Evolutionary conservation across 2,888 invertebrate species (phyloP).

Genomic region (Parapristionchus giblindavisi): DNA sequence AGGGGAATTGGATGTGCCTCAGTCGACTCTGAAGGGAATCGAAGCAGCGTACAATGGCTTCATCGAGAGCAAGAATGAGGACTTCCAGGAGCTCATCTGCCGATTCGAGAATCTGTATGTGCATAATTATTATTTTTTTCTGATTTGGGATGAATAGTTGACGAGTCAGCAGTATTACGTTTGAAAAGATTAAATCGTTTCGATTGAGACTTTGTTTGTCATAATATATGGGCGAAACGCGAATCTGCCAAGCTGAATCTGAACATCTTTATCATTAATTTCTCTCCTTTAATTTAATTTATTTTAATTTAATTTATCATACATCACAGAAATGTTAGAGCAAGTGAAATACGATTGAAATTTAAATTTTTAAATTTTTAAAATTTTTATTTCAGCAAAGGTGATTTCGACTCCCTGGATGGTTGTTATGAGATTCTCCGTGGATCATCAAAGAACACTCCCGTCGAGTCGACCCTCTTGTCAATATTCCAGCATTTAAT

Average conservation of each 20-base stretch:
- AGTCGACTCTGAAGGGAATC: not conserved
- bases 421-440: constrained; percentile 53
- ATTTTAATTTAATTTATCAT: not conserved
- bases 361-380: not conserved
- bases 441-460: constrained; percentile 44
- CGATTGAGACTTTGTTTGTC: too few species aligned
- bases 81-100: constrained; percentile 42
- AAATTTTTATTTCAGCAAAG: constrained; percentile 41
- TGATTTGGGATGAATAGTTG: too few species aligned
- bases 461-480: constrained; percentile 47
- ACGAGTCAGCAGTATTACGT: too few species aligned
- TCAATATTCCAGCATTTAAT: constrained; percentile 54
- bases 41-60: constrained; percentile 21
- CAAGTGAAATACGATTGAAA: not conserved
- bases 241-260: too few species aligned
- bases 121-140: not conserved
- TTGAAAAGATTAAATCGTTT: too few species aligned
- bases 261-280: too few species aligned
- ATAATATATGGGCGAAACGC: too few species aligned
- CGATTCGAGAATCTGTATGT: constrained; percentile 46
- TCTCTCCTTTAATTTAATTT: too few species aligned
- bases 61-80: constrained; percentile 39
- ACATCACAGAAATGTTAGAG: not conserved
- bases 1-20: too few species aligned
- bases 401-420: constrained; percentile 54